Percentiles rank a stretch among this genome's conserved stretches.
Conservation (phyloP, 2,113 vertebrate species). For the Microcebus murinus region DNA sequence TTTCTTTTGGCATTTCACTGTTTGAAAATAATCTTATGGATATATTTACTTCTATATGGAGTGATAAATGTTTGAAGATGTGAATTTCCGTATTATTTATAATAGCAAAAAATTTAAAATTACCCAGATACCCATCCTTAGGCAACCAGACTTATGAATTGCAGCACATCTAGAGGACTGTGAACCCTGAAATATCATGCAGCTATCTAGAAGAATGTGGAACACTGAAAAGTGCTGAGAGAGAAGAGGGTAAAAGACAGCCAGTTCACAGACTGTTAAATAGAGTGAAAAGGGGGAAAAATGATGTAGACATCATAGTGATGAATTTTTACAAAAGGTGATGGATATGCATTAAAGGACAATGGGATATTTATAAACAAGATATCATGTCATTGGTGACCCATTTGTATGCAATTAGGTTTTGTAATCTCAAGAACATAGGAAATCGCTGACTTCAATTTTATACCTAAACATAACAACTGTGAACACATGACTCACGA, state of each 20-base stretch:
- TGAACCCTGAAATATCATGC: background rate
- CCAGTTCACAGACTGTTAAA: background rate
- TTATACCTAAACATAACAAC: background rate
- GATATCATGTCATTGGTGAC: background rate
- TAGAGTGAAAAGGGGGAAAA: background rate
- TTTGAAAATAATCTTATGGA: background rate
- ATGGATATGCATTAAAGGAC: background rate
- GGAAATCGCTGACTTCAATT: background rate
- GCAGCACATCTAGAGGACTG: background rate
- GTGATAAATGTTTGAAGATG: background rate
- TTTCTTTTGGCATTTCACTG: background rate
- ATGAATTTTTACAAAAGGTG: background rate
- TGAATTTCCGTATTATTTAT: conserved; percentile 21
- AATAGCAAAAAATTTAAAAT: conserved; percentile 10
- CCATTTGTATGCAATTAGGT: background rate
- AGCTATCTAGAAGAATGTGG: background rate
- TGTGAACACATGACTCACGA: background rate
- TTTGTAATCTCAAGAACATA: conserved; percentile 1
- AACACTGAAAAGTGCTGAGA: background rate
- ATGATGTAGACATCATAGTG: background rate
- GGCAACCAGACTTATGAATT: background rate
- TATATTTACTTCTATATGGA: background rate
- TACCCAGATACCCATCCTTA: background rate
- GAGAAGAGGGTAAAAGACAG: background rate
- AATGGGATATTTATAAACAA: background rate